phyloP scores from a whole-genome alignment of 2,797 vertebrate genomes.

The Peromyscus eremicus region DNA sequence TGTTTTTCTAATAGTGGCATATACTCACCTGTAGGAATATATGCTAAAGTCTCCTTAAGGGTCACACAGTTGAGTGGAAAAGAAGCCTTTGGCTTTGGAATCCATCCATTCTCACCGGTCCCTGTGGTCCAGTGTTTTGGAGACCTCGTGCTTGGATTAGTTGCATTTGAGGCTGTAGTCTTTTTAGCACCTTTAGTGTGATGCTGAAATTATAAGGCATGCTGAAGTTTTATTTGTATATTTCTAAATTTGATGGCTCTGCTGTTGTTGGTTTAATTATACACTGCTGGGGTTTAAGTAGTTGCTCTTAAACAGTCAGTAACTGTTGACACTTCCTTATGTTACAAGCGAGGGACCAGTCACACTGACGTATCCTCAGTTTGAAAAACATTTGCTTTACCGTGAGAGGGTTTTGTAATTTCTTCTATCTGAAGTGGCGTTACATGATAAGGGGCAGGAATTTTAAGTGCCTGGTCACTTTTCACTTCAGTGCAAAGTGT shows the following conservation, averaged over 20 bases:
- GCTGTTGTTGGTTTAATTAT: not conserved
- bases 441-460: not conserved
- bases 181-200: not conserved
- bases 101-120: not conserved
- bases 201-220: not conserved
- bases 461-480: constrained; percentile 26
- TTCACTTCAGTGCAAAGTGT: constrained; percentile 9
- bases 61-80: not conserved
- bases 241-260: not conserved
- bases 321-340: not conserved
- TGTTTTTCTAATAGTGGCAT: constrained; percentile 4
- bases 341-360: not conserved
- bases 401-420: not conserved
- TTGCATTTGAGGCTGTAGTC: not conserved
- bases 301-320: not conserved
- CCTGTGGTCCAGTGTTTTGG: not conserved
- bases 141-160: not conserved
- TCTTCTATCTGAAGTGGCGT: not conserved
- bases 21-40: not conserved
- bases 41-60: not conserved
- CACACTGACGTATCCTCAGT: not conserved
- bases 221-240: not conserved
- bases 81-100: not conserved
- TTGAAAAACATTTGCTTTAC: constrained; percentile 14
- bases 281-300: not conserved